A percentile compares a stretch with the other conserved stretches of the same genome.
Conservation (phyloP, 2,113 vertebrate genomes). For the Odobenus rosmarus region DNA sequence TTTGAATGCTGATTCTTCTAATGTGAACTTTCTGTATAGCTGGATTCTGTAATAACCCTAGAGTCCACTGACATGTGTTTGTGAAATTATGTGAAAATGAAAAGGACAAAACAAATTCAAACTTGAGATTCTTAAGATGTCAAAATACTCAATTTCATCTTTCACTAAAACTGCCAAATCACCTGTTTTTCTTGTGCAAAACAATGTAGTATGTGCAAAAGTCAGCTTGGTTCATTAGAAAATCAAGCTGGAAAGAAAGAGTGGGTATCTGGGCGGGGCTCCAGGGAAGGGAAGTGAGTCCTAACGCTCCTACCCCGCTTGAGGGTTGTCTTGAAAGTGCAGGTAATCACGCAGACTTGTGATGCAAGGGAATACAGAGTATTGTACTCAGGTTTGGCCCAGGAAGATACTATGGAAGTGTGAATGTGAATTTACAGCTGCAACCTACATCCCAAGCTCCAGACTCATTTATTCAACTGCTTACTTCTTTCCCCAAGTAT, state of each 20-base stretch:
- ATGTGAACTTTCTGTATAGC: neutral
- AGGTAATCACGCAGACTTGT: fast-evolving
- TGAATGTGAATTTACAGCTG: neutral
- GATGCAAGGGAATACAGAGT: neutral
- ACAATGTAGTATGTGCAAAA: neutral
- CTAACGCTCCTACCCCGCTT: fast-evolving
- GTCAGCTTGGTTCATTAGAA: neutral
- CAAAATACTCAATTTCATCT: conserved; percentile 39
- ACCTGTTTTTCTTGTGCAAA: neutral
- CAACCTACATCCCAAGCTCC: neutral
- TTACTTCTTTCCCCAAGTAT: neutral
- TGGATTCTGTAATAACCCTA: conserved; percentile 35
- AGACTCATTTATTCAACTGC: neutral
- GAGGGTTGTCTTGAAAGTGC: neutral
- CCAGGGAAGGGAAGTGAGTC: neutral
- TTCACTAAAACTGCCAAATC: neutral
- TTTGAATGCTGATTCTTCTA: neutral
- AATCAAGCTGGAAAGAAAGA: neutral
- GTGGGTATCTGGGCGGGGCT: neutral
- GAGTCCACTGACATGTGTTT: neutral
- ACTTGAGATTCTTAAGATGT: conserved; percentile 4
- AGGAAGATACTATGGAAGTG: neutral
- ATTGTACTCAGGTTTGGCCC: no score
- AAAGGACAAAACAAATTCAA: conserved; percentile 29
- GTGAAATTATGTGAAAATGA: conserved; percentile 27